These are phyloP conservation scores for Drosophila flavopinicola DNA, from an alignment of 2,888 invertebrate genomes.

Conservation along the genomic window DNA sequence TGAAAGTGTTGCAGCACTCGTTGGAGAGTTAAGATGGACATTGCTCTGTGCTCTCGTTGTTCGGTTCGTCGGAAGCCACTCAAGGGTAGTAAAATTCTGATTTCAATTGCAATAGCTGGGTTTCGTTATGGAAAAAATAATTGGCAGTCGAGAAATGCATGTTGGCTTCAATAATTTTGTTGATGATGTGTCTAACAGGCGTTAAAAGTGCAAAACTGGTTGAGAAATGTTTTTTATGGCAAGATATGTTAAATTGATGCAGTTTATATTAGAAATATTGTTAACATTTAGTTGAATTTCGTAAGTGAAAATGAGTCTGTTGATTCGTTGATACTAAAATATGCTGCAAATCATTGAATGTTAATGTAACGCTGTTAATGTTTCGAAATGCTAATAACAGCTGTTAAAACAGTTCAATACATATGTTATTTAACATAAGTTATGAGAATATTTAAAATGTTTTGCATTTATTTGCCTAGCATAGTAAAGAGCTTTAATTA, in stretches of 20 bases:
- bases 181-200: conserved; percentile 29
- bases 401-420: too few species aligned
- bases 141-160: not conserved
- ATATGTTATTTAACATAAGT: too few species aligned
- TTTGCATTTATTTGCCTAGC: too few species aligned
- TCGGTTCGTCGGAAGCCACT: conserved; percentile 36
- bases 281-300: too few species aligned
- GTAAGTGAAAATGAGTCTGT: too few species aligned
- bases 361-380: too few species aligned
- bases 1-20: conserved; percentile 58
- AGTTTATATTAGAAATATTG: not conserved
- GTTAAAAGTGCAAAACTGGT: not conserved
- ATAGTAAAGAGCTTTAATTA: too few species aligned
- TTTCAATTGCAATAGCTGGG: conserved; percentile 67
- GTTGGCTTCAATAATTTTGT: conserved; percentile 48
- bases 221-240: not conserved
- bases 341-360: too few species aligned
- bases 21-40: conserved; percentile 43
- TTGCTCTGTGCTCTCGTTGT: conserved; percentile 23
- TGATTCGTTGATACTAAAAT: too few species aligned
- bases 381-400: too few species aligned
- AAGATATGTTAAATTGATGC: not conserved
- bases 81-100: conserved; percentile 70
- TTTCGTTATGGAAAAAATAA: not conserved
- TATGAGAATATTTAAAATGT: not conserved